phyloP scores from a whole-genome alignment of 2,113 vertebrate species.

The Stercorarius parasiticus region DNA sequence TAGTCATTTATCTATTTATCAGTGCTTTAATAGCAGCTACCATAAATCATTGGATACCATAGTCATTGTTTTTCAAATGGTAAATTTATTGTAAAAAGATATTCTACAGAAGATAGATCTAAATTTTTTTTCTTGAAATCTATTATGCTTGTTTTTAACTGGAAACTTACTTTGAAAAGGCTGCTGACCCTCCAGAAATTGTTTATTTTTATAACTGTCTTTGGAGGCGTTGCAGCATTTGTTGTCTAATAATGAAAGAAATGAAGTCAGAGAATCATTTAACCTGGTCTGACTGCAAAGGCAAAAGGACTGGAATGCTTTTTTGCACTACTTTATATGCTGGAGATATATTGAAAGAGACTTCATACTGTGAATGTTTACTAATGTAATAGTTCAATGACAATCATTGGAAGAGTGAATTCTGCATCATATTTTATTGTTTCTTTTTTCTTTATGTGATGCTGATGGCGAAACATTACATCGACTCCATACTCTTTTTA shows the following conservation, averaged over 20 bases:
- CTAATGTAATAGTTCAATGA: slow-evolving; percentile 79
- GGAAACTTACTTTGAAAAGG: slow-evolving; percentile 77
- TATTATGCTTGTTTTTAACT: slow-evolving; percentile 81
- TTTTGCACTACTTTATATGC: slow-evolving; percentile 85
- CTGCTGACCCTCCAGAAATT: slow-evolving; percentile 76
- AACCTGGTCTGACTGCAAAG: slow-evolving; percentile 70
- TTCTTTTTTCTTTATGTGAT: slow-evolving; percentile 69
- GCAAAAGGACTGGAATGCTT: slow-evolving; percentile 77
- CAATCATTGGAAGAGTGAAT: slow-evolving; percentile 81
- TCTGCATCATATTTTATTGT: slow-evolving; percentile 71
- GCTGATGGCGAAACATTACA: slow-evolving; percentile 63
- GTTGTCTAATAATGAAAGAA: slow-evolving; percentile 71
- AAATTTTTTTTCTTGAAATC: slow-evolving; percentile 73
- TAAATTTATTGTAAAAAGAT: slow-evolving; percentile 77
- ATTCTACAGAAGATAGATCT: slow-evolving; percentile 76
- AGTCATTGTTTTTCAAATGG: slow-evolving; percentile 75
- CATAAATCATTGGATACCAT: slow-evolving; percentile 72
- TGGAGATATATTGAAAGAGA: slow-evolving; percentile 79
- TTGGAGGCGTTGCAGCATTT: slow-evolving; percentile 73
- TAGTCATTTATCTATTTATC: slow-evolving; percentile 74
- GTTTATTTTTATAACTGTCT: slow-evolving; percentile 82
- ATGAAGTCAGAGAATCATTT: slow-evolving; percentile 64
- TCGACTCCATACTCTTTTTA: slow-evolving; percentile 65
- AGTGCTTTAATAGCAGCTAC: slow-evolving; percentile 78
- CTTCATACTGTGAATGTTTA: slow-evolving; percentile 86